These are phyloP conservation scores for Dusona sp. DNA, from an alignment of 2,888 invertebrate species.

Conservation along the genomic window DNA sequence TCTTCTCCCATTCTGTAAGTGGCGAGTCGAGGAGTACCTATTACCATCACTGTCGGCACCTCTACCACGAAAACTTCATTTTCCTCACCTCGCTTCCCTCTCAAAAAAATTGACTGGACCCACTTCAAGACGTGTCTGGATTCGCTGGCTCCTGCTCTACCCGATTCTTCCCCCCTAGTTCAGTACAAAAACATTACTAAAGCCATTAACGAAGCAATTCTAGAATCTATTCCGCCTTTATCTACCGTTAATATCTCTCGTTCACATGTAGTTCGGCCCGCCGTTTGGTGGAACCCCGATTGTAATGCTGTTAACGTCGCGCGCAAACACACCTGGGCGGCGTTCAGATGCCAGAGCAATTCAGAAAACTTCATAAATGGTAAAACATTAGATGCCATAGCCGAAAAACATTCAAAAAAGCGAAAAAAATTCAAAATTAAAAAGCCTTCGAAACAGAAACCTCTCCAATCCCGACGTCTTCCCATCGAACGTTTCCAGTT, in stretches of 20 bases:
- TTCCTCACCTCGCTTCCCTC: not conserved
- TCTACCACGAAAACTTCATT: not conserved
- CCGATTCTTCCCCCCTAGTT: slow-evolving; percentile 1
- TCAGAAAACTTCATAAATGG: slow-evolving; percentile 6
- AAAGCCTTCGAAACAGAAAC: slow-evolving; percentile 23
- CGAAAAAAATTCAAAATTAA: slow-evolving; percentile 14
- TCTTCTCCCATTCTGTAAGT: not conserved
- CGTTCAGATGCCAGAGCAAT: slow-evolving; percentile 8
- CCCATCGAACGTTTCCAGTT: not conserved
- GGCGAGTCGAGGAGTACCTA: slow-evolving; percentile 3
- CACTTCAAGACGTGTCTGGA: not conserved
- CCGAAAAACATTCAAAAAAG: slow-evolving; percentile 33
- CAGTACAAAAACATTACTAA: slow-evolving; percentile 13
- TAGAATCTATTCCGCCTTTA: not conserved
- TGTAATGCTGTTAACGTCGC: slow-evolving; percentile 13
- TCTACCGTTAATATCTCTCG: not conserved
- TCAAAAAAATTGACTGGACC: not conserved
- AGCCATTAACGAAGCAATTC: not conserved
- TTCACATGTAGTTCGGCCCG: not conserved
- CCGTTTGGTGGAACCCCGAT: slow-evolving; percentile 33
- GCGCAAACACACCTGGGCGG: slow-evolving; percentile 36
- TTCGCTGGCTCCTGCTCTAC: not conserved
- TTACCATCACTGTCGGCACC: not conserved
- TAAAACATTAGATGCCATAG: slow-evolving; percentile 36
- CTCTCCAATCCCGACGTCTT: slow-evolving; percentile 6